These are phyloP conservation scores for Heliocidaris tuberculata DNA, from an alignment of 35 echinoderm and acorn worm genomes.

Conservation along the genomic window DNA sequence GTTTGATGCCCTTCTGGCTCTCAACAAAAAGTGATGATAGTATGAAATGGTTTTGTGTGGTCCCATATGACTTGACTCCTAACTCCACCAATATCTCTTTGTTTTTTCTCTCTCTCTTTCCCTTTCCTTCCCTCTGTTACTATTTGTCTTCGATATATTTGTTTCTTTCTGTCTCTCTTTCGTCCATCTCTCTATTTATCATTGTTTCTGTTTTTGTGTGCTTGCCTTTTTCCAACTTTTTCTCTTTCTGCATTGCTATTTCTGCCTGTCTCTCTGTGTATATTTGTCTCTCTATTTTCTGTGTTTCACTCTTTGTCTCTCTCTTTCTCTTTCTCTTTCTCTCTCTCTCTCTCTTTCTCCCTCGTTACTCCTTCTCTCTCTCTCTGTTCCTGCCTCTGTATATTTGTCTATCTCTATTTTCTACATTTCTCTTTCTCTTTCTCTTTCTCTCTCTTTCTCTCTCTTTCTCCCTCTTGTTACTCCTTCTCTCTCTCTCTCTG, in stretches of 20 bases:
- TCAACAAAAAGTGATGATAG: too few species aligned
- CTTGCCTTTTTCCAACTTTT: too few species aligned
- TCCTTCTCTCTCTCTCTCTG: neutral
- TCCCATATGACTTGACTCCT: too few species aligned
- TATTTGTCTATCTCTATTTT: neutral
- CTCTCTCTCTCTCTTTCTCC: neutral
- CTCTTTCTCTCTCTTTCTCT: neutral
- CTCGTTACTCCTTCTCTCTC: too few species aligned
- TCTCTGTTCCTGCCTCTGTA: neutral
- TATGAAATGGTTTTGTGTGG: too few species aligned
- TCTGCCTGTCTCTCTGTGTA: too few species aligned
- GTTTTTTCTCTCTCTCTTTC: neutral
- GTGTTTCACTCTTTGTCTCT: neutral
- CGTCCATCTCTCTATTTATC: neutral
- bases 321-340: neutral
- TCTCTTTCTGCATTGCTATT: too few species aligned
- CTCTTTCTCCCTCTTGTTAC: neutral
- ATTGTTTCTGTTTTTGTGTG: neutral
- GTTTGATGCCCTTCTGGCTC: too few species aligned
- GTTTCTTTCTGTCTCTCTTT: neutral
- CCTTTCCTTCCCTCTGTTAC: neutral
- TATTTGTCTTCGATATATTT: neutral
- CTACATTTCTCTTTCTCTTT: neutral
- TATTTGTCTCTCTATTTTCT: neutral
- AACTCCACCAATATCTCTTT: neutral